Evolutionary conservation across 2,888 invertebrate genomes (phyloP), one percentile per base, ranked within the genome.

Genomic region (Smittia aterrima): DNA sequence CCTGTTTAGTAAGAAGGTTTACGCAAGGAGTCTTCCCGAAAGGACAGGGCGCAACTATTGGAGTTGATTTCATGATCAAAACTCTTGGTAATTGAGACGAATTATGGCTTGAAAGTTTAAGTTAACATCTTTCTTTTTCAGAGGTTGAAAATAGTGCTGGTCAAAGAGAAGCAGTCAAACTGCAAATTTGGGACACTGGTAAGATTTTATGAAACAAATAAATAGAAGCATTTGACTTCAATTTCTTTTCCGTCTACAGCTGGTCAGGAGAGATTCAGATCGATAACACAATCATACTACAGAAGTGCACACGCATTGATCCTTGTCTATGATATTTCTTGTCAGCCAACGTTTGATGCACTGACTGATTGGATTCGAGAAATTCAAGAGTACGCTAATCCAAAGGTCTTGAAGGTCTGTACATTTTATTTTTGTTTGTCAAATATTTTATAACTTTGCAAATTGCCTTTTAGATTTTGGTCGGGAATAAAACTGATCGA

Each of bases 11-110:
- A 75, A 87, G 98, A 77, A 88, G 98, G 79, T 98, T 98, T 83
- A 98, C 98, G 53, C 98, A 98, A 87, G 98, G 98, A 1, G 85
- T 98, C 67, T 98, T 98, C 85, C 98, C 98, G 71, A 97, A 97
- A 38, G 98, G 98, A 13, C 98, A 98, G 85, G 97, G 97, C 78
- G 98, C 98, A 75, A 98, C 98, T 1, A 98, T 98, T 11, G 74
- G 70, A 1, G 22, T 20, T 11, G 47, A 47, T 47, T 47, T 47
- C n/a, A 47, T 47, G 47, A 47, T 47, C 13, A 47, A 47, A n/a
- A 47, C 47, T 3, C 11, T 58, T 3, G 47, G 16, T n/a, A 16
- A 47, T 38, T 38, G 6, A 38, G 9, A 7, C 38, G 9, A 47
- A 13, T 47, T 32, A 32, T 32, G 9, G 32, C 3, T 32, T n/a